A percentile compares a stretch with the other conserved stretches of the same genome.
These are phyloP conservation scores for Lutjanus argentimaculatus DNA, from an alignment of 2,797 vertebrate species.

Conservation along the genomic window DNA sequence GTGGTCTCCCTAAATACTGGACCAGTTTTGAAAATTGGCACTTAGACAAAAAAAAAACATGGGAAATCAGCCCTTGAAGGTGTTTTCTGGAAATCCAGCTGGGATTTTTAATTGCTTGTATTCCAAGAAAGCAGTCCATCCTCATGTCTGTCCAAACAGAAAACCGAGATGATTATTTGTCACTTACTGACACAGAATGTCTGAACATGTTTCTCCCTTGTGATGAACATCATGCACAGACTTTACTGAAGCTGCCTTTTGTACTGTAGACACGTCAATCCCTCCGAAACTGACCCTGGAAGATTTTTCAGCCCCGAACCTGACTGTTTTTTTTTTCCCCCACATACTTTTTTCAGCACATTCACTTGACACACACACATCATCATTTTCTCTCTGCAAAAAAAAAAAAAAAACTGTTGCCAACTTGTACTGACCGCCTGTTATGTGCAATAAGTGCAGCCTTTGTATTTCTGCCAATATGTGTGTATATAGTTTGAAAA, in stretches of 20 bases:
- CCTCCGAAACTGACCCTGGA: background rate
- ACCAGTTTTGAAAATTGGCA: too few species aligned
- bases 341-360: too few species aligned
- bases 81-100: slow-evolving; percentile 1
- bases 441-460: slow-evolving; percentile 16
- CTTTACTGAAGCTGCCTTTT: slow-evolving; percentile 23
- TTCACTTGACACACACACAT: background rate
- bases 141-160: background rate
- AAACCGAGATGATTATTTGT: background rate
- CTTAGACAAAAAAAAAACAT: too few species aligned
- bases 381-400: background rate
- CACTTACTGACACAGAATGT: background rate
- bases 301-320: background rate
- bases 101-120: background rate
- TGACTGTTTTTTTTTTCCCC: background rate
- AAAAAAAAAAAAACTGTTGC: slow-evolving; percentile 7
- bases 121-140: too few species aligned
- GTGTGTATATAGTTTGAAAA: slow-evolving; percentile 25
- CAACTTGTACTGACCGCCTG: slow-evolving; percentile 5
- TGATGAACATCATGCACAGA: background rate
- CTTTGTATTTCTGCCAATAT: slow-evolving; percentile 15
- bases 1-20: too few species aligned
- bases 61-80: background rate
- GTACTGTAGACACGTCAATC: background rate
- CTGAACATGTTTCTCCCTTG: background rate